Base-by-base conservation (phyloP, 2,113 vertebrate genomes). In the Taurulus bubalis region DNA sequence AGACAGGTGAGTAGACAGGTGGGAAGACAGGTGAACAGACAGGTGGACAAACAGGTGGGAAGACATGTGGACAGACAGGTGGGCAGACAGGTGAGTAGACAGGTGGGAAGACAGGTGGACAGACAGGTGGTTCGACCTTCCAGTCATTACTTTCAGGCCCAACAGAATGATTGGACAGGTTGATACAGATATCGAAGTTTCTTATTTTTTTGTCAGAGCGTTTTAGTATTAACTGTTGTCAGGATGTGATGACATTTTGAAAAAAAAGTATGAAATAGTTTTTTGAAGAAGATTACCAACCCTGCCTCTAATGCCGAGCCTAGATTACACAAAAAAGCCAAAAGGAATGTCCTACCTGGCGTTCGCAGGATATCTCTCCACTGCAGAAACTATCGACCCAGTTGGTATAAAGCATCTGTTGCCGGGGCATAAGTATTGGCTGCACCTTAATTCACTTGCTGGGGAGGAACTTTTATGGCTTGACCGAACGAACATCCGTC, bases 391-490 rank as follows among this genome's bases (percentile, higher is more conserved):
- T 84, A 91, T 90, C 60, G 89, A 93, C 86, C 80, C 59, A 34
- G 66, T 26, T 73, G 58, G 36, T 84, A 26, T 67, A 79, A 88
- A 87, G 74, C 76, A 84, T 84, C 56, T 87, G 70, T 73, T 79
- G 77, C 56, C 79, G 70, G 75, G 69, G 78, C 47, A 58, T 34
- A 28, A 79, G 65, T 80, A 85, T 83, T 74, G 83, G 83, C 67
- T 83, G 81, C 82, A 82, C 87, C 88, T 80, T 82, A 88, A 89
- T 85, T 89, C 83, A 89, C 82, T 89, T 83, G 86, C 85, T 70
- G 77, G 68, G 82, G 71, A 85, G 81, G 62, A 81, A 83, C 89
- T 87, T 91, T 83, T 75, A 76, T 45, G 60, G 80, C 85, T 84
- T 85, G 80, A 88, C 80, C 71, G 76, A 78, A 70, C 79, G 72